These are phyloP conservation scores for Hipparchia sbordonii DNA, from an alignment of 2,888 invertebrate species.

Conservation along the genomic window DNA sequence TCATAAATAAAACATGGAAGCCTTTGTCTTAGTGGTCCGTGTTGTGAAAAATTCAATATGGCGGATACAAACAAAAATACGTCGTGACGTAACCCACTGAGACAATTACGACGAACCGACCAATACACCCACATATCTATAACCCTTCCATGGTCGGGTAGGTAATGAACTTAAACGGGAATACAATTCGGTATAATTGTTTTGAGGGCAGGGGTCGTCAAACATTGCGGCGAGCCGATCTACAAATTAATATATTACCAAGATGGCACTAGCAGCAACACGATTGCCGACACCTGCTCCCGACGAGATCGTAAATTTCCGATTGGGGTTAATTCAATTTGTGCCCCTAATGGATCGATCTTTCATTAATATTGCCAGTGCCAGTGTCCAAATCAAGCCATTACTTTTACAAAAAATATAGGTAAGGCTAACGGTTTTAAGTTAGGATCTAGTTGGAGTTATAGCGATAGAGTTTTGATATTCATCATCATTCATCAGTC, in stretches of 20 bases:
- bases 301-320: constrained; percentile 34
- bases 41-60: too few species aligned
- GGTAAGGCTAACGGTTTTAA: background rate
- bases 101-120: too few species aligned
- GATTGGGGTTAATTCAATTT: constrained; percentile 36
- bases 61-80: background rate
- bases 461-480: too few species aligned
- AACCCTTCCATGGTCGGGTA: background rate
- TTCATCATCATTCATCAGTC: too few species aligned
- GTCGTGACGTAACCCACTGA: background rate
- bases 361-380: constrained; percentile 13
- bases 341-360: constrained; percentile 27
- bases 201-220: constrained; percentile 4
- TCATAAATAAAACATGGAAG: too few species aligned
- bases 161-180: background rate
- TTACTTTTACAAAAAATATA: background rate
- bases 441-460: too few species aligned
- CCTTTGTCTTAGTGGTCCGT: too few species aligned
- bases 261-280: constrained; percentile 29
- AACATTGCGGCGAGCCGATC: background rate
- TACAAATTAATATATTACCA: constrained; percentile 28
- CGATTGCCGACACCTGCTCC: constrained; percentile 30
- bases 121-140: background rate
- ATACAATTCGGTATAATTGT: constrained; percentile 1
- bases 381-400: constrained; percentile 6